These are phyloP conservation scores for Alosa alosa DNA, from an alignment of 2,113 vertebrate genomes.

Conservation along the genomic window DNA sequence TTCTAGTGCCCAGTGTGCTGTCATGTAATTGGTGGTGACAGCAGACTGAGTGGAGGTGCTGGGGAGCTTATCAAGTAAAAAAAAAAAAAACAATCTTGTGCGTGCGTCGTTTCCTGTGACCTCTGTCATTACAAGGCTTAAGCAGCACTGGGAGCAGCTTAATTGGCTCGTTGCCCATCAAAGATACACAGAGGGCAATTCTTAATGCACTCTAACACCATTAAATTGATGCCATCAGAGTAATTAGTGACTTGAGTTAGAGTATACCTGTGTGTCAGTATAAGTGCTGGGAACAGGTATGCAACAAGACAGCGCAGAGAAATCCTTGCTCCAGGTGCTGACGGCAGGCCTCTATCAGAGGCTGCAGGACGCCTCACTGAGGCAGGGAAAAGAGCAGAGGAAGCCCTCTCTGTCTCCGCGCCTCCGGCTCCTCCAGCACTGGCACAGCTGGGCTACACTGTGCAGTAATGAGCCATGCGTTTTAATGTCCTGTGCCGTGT, in stretches of 20 bases:
- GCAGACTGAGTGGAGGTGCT: constrained; percentile 56
- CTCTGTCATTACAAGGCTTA: constrained; percentile 73
- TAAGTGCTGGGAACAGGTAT: not conserved
- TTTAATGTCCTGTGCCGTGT: constrained; percentile 16
- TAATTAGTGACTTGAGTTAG: constrained; percentile 61
- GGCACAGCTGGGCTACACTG: not conserved
- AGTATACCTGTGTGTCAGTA: constrained; percentile 9
- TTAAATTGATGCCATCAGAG: constrained; percentile 54
- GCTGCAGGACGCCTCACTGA: not conserved
- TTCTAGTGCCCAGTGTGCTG: constrained; percentile 39
- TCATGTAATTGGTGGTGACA: constrained; percentile 49
- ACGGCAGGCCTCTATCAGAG: not conserved
- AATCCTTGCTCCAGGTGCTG: not conserved
- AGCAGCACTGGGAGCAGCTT: constrained; percentile 70
- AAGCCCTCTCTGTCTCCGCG: not conserved
- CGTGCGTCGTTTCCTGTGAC: constrained; percentile 63
- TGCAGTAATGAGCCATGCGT: constrained; percentile 27
- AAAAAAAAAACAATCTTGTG: constrained; percentile 67
- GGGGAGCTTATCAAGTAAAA: constrained; percentile 54
- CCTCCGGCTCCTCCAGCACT: not conserved
- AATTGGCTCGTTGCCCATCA: constrained; percentile 77
- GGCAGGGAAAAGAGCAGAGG: not conserved
- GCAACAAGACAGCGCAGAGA: constrained; percentile 1
- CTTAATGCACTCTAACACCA: constrained; percentile 66
- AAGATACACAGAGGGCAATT: constrained; percentile 67